Percentiles rank a stretch among this genome's conserved stretches.
These are phyloP conservation scores for Zapornia atra DNA, from an alignment of 2,113 vertebrate genomes.

Conservation along the genomic window DNA sequence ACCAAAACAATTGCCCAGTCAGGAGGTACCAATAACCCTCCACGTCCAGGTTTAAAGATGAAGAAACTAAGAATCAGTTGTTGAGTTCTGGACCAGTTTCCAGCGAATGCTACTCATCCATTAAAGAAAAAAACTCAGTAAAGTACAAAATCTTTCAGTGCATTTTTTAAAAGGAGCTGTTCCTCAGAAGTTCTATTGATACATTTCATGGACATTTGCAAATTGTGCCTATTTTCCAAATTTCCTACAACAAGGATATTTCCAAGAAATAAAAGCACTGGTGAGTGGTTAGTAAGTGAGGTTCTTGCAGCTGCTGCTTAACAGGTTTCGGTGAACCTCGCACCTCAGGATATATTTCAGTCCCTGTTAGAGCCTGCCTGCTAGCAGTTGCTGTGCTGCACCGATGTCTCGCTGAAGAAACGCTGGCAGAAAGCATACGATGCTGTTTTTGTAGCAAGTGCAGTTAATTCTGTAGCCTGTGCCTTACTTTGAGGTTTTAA, in stretches of 20 bases:
- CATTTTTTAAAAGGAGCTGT: background rate
- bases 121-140: background rate
- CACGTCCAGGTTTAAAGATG: rapidly evolving
- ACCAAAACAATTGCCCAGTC: background rate
- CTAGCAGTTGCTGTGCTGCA: background rate
- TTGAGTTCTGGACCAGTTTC: background rate
- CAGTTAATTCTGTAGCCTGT: background rate
- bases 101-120: background rate
- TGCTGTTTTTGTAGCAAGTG: background rate
- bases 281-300: background rate
- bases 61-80: background rate
- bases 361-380: background rate
- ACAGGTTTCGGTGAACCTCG: background rate
- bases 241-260: background rate
- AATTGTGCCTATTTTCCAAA: background rate
- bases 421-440: background rate
- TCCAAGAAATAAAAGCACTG: background rate
- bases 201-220: background rate
- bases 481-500: background rate
- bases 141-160: background rate
- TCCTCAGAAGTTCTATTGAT: background rate
- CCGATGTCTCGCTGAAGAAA: background rate
- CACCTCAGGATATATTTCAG: background rate
- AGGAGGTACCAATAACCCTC: background rate
- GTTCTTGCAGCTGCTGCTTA: background rate